Evolutionary conservation across 2,888 invertebrate genomes (phyloP), one percentile per base, ranked within the genome.

Genomic region (Cantharis flavilabris): DNA sequence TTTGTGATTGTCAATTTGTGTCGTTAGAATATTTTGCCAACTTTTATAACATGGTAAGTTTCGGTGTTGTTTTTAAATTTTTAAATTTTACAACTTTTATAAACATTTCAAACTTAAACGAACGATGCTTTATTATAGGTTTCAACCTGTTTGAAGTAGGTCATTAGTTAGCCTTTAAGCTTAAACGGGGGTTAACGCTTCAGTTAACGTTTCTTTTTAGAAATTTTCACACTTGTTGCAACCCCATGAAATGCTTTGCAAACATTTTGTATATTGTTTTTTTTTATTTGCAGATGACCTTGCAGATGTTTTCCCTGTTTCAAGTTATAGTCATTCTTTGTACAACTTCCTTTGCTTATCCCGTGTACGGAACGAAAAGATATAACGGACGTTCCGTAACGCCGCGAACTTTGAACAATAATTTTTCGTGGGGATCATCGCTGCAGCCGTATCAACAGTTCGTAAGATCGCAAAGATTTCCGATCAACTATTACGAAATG

Each of bases 391-490:
- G 88, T 10, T 71, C 81, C 14, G 14, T 79, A 3, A 63, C 76
- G 28, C 65, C 79, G 11, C 81, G 80, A 9, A 73, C 77, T 62
- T 72, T 79, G 10, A 78, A 78, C 23, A 74, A 75, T 69, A 80
- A 76, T 64, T 77, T 79, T n/a, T 81, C 85, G 67, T 85, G 85
- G 81, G 83, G 83, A 23, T 72, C 76, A 70, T 80, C 81, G 20
- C 69, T 82, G 16, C 82, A 81, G 72, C 84, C 86, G 9, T 87
- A 87, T 81, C 84, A 84, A 70, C 82, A 83, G 62, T 82, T 79
- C 33, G 49, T 74, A 14, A 82, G 87, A 78, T 79, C 84, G 18
- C 86, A 91, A 84, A 86, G 90, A 85, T 91, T 91, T 85, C 89
- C 91, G 77, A 83, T 90, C 23, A 86, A 84, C 78, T 88, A 89